These are phyloP conservation scores for Oenanthe oenanthe DNA, from an alignment of 2,113 vertebrate species.

Conservation along the genomic window DNA sequence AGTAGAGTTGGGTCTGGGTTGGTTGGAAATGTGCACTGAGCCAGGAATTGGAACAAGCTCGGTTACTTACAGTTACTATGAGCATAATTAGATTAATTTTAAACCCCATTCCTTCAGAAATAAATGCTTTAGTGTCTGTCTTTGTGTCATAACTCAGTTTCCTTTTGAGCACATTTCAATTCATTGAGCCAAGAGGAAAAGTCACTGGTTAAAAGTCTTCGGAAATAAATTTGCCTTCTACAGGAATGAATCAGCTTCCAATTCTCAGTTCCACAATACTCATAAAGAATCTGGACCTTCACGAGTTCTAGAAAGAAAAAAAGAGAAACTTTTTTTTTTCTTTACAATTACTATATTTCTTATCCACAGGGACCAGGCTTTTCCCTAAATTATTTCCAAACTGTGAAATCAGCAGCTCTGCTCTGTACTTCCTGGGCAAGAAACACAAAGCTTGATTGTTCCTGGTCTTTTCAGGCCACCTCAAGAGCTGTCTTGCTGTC, in stretches of 20 bases:
- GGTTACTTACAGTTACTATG: background rate
- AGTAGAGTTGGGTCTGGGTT: background rate
- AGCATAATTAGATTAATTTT: slow-evolving; percentile 42
- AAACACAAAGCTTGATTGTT: slow-evolving; percentile 11
- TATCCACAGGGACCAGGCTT: slow-evolving; percentile 51
- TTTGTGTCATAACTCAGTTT: slow-evolving; percentile 48
- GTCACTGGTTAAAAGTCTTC: slow-evolving; percentile 39
- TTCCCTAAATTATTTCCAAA: slow-evolving; percentile 57
- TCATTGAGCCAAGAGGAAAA: slow-evolving; percentile 35
- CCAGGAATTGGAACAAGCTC: slow-evolving; percentile 2
- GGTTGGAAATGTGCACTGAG: background rate
- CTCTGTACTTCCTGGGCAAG: slow-evolving; percentile 6
- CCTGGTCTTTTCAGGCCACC: background rate
- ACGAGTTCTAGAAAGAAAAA: slow-evolving; percentile 25
- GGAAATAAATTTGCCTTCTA: slow-evolving; percentile 46
- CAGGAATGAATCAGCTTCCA: slow-evolving; percentile 22
- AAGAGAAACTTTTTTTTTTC: slow-evolving; percentile 1
- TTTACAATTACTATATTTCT: background rate
- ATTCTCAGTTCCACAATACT: slow-evolving; percentile 1
- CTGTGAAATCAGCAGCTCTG: slow-evolving; percentile 33
- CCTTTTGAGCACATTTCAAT: slow-evolving; percentile 32
- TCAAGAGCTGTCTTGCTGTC: background rate
- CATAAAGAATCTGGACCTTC: slow-evolving; percentile 8
- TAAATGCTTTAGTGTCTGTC: slow-evolving; percentile 20
- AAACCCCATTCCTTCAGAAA: slow-evolving; percentile 27